Conservation (phyloP, 2,888 invertebrate species). For the Leucoptera coffeella region DNA sequence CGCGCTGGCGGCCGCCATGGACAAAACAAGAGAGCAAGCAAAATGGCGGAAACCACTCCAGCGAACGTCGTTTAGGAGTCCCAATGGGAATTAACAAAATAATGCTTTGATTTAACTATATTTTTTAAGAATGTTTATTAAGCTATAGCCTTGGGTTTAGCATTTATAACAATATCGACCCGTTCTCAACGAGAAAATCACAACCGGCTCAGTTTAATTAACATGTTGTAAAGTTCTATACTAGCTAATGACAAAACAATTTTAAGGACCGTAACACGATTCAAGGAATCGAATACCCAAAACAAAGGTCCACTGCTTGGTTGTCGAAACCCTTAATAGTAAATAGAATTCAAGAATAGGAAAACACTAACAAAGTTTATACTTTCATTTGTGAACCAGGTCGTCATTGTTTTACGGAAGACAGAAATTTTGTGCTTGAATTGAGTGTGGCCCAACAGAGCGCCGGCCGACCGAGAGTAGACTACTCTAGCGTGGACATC, state of each 20-base stretch:
- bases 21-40: too few species aligned
- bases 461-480: constrained; percentile 18
- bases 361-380: constrained; percentile 43
- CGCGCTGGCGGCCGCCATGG: too few species aligned
- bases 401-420: constrained; percentile 50
- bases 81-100: constrained; percentile 41
- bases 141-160: constrained; percentile 50
- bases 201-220: constrained; percentile 54
- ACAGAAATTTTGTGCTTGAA: constrained; percentile 49
- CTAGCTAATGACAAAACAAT: constrained; percentile 49
- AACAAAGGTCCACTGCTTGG: constrained; percentile 36
- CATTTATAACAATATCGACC: constrained; percentile 53
- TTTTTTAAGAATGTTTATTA: constrained; percentile 46
- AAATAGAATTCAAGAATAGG: constrained; percentile 41
- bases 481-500: constrained; percentile 26
- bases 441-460: constrained; percentile 18
- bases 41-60: constrained; percentile 1
- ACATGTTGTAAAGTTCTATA: constrained; percentile 53
- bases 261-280: constrained; percentile 24
- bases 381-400: constrained; percentile 41
- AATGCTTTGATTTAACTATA: constrained; percentile 46
- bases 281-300: constrained; percentile 50
- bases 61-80: constrained; percentile 26
- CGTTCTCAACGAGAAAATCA: constrained; percentile 53
- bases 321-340: too few species aligned